These are phyloP conservation scores for Latrodectus hesperus DNA, from an alignment of 2,888 invertebrate genomes.

Conservation along the genomic window DNA sequence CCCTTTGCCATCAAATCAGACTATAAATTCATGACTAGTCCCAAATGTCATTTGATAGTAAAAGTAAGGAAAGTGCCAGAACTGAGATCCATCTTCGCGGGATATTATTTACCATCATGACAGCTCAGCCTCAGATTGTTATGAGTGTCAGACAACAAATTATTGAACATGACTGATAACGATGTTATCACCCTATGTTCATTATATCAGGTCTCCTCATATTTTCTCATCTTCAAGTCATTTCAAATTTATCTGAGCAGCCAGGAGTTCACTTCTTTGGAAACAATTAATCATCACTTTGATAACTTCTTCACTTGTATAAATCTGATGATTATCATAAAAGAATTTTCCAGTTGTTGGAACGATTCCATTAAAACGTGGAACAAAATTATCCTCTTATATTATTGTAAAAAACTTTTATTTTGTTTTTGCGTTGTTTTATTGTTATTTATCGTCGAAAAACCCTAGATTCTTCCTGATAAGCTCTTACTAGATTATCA, in stretches of 20 bases:
- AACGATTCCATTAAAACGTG: too few relatives aligned
- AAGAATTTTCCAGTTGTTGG: too few relatives aligned
- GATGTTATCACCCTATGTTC: not conserved
- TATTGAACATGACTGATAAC: not conserved
- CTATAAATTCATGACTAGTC: not conserved
- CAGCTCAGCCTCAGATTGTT: not conserved
- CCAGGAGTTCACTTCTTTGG: not conserved
- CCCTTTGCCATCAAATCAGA: constrained; percentile 5
- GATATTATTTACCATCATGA: not conserved
- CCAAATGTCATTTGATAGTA: too few relatives aligned
- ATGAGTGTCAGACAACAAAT: constrained; percentile 4
- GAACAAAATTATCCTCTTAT: too few relatives aligned
- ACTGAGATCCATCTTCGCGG: not conserved
- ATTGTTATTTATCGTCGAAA: too few relatives aligned
- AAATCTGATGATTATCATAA: too few relatives aligned
- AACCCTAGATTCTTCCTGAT: too few relatives aligned
- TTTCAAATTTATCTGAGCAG: constrained; percentile 9
- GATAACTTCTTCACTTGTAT: not conserved
- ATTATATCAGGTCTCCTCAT: not conserved
- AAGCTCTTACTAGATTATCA: too few relatives aligned
- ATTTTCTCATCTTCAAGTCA: not conserved
- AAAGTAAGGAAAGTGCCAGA: not conserved
- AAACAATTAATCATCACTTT: constrained; percentile 5
- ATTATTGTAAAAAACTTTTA: too few relatives aligned
- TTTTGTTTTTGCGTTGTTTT: too few relatives aligned